Evolutionary conservation across 2,888 invertebrate species (phyloP), one percentile per base, ranked within the genome.

Genomic region (Diogma glabrata): DNA sequence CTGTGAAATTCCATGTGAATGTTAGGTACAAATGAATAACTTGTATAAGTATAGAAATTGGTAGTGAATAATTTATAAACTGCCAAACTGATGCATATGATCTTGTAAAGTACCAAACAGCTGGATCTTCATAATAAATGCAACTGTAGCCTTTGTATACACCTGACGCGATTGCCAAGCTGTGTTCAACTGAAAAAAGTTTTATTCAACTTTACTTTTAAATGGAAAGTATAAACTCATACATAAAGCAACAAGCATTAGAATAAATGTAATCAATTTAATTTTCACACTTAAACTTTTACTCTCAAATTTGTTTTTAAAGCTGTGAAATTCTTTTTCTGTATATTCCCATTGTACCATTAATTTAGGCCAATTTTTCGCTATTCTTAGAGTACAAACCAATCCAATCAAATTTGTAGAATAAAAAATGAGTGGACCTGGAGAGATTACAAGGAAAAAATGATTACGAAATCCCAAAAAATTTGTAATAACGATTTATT

Each of bases 1-100:
- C 83, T 59, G 79, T 79, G 52, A 78, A 81, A 60, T 80, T 82
- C 82, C 83, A 83, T 2, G 78, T 71, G 51, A 78, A 75, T 0
- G 82, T 81, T 4, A 78, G 61, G 30, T 57, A 57, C 49, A 59
- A 52, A 48, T 57, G 58, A 43, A 64, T 64, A 58, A 74, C 68
- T 55, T 65, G 71, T 47, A 65, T 69, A 56, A 61, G 63, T 7
- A 60, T 67, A 36, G 70, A 81, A 55, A 73, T 74, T 73, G 75
- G 74, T 9, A 64, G 56, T 22, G 67, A 65, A 58, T 73, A 78
- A 0, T 64, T 52, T 0, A 74, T 72, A 53, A 70, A 67, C 1
- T 72, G 63, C 56, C 77, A 78, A 40, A 77, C 70, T 67, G 75
- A 73, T 2, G 73, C 73, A 61, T 71, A 73, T 8, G 70, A 69